phyloP scores from a whole-genome alignment of 2,113 vertebrate genomes.

The Calidris pygmaea region DNA sequence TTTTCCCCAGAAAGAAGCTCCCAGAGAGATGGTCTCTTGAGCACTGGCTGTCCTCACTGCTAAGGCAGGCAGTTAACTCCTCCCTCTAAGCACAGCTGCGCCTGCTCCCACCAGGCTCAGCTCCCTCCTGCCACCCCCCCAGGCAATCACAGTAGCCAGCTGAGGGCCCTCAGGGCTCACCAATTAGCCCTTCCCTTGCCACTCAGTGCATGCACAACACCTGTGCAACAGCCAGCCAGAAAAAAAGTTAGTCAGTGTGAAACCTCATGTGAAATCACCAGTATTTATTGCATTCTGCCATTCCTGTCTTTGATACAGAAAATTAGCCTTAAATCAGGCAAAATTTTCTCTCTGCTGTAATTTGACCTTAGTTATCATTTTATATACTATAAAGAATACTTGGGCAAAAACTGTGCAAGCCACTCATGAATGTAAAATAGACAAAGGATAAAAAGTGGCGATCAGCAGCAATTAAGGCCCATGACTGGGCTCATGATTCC shows the following conservation, averaged over 20 bases:
- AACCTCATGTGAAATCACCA: not conserved
- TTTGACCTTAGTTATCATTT: not conserved
- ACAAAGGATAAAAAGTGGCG: not conserved
- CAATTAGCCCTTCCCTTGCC: not conserved
- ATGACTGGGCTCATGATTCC: not conserved
- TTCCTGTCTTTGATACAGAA: not conserved
- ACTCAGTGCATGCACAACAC: not conserved
- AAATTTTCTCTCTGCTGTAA: not conserved
- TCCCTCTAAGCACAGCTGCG: not conserved
- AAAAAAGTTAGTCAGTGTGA: not conserved
- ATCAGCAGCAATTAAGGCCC: not conserved
- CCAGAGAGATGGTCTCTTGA: fast-evolving
- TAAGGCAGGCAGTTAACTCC: not conserved
- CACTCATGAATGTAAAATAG: not conserved
- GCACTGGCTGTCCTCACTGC: not conserved
- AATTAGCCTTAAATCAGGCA: not conserved
- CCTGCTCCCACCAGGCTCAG: not conserved
- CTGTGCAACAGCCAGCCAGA: not conserved
- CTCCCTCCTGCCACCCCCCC: not conserved
- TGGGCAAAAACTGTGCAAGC: not conserved
- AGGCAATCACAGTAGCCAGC: not conserved
- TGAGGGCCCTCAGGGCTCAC: not conserved
- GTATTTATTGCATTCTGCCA: not conserved
- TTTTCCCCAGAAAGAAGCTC: not conserved
- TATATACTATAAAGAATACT: not conserved